Base-by-base conservation (phyloP, 2,888 invertebrate genomes). In the Coenonympha arcania region DNA sequence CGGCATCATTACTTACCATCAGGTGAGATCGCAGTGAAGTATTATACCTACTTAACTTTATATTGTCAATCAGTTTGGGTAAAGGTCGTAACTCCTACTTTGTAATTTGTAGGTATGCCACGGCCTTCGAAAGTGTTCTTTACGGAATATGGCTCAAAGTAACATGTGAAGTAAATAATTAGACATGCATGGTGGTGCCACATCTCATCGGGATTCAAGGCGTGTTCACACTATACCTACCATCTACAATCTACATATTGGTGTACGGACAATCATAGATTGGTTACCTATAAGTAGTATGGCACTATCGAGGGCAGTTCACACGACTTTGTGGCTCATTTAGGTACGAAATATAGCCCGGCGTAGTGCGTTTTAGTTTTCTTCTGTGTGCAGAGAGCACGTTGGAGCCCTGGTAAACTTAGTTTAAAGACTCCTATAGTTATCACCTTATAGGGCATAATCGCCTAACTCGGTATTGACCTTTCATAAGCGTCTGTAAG, bases 141-240 rank as follows among this genome's bases (percentile, higher is more conserved):
- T 46, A 41, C 45, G 26, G 45, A 40, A 49, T 43, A 46, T 15
- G 46, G 46, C 43, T 54, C 19, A 33, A 44, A 43, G 46, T 47
- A 56, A 42, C 42, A 24, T 54, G 55, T 60, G 55, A 34, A 66
- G 58, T 67, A 69, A n/a, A 68, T 73, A 77, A 79, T 79, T 76
- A 77, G 66, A 63, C 63, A 75, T 72, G 73, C 69, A 60, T 59
- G 61, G 58, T 66, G 82, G 83, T 83, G 81, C 81, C 83, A 68
- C 52, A 45, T 56, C 71, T 76, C 69, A 81, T 83, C 70, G 58
- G 59, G 66, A 83, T 82, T 76, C 83, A 73, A 48, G 49, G 59
- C 72, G 63, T 61, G 66, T 52, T 52, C 40, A 49, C 44, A 50
- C 57, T n/a, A n/a, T n/a, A n/a, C n/a, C n/a, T n/a, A n/a, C n/a